Base-by-base conservation (phyloP, 1,140 invertebrate genomes). In the Ylistrum balloti region DNA sequence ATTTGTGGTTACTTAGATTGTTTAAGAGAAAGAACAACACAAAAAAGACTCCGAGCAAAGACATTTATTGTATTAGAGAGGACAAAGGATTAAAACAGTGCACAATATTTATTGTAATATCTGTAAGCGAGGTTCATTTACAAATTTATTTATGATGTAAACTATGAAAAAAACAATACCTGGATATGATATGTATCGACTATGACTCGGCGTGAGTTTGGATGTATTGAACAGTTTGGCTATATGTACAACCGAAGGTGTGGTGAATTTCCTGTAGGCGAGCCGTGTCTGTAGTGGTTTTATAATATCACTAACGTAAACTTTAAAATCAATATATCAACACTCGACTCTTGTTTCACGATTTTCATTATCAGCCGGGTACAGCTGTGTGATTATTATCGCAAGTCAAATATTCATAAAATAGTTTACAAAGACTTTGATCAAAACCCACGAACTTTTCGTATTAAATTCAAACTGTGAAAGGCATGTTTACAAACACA, bases 391-490 rank as follows among this genome's bases (percentile, higher is more conserved):
- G 56, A 74, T 74, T 17, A 74, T 28, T 74, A 74, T 74, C 56
- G n/a, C 56, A 5, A 74, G 56, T 74, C 56, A 74, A 74, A 74
- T 74, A 74, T 74, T 74, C 56, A 74, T 74, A 74, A 74, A 74
- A 74, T 74, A 74, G 22, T 74, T 74, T 74, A 74, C 56, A 74
- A 74, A 74, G 56, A 74, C 56, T 74, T 74, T 74, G 56, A 28
- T 28, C 56, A 74, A 74, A 74, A 74, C 56, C 56, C 56, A 74
- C 56, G 56, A 74, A 74, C 56, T 74, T 74, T 74, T 28, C 56
- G 56, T 74, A 74, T 74, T 74, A 74, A n/a, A 74, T 74, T 74
- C 56, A 74, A n/a, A 74, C 56, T 74, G 56, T 74, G 56, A 74
- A 74, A 74, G 56, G 56, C 56, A 74, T 74, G 56, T 74, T 74